Conservation (phyloP, 2,888 invertebrate species). For the Pseudococcus longispinus region DNA sequence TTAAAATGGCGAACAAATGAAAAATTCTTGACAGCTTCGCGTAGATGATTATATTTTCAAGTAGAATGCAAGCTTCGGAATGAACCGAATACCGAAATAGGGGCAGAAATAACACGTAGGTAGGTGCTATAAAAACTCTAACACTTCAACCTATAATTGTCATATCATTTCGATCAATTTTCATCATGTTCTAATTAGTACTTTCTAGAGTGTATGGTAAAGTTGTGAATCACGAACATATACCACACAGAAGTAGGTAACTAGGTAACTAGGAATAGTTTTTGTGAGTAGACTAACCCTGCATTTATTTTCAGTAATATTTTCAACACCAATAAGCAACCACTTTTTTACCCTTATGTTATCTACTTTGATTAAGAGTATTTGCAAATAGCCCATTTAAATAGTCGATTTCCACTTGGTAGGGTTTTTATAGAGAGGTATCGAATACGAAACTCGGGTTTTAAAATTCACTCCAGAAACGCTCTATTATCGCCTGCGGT, state of each 20-base stretch:
- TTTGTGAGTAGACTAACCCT: too few species aligned
- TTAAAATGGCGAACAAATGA: neutral
- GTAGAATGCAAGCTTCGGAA: neutral
- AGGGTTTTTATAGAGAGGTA: neutral
- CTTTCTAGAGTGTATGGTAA: neutral
- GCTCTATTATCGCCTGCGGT: neutral
- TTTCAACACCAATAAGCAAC: too few species aligned
- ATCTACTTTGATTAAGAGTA: too few species aligned
- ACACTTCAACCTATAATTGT: neutral
- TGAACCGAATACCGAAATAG: neutral
- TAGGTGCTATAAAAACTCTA: neutral
- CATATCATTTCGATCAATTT: neutral
- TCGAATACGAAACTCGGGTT: neutral
- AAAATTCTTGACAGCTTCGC: slow-evolving; percentile 24
- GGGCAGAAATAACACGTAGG: neutral
- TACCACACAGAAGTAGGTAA: too few species aligned
- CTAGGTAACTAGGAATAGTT: neutral
- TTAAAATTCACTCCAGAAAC: neutral
- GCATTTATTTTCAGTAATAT: too few species aligned
- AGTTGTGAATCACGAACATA: neutral
- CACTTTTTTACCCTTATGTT: too few species aligned
- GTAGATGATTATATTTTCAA: neutral
- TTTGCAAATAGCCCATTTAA: too few species aligned
- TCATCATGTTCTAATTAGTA: neutral
- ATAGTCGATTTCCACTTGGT: too few species aligned